Conservation (phyloP, 2,888 invertebrate species). For the Nipponacmea schrenckii region DNA sequence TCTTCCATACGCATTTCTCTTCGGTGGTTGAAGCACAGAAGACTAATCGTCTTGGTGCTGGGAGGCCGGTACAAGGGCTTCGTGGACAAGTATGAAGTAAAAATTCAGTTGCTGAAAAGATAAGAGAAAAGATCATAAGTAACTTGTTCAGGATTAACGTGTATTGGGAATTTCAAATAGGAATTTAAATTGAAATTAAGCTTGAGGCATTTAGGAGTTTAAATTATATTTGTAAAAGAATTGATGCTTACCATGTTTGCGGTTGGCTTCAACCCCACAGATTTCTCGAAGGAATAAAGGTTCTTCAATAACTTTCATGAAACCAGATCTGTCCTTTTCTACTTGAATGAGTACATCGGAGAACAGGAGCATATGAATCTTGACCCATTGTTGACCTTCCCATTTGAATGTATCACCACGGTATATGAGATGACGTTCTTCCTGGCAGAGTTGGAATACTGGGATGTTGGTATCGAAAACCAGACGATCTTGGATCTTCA, state of each 20-base stretch:
- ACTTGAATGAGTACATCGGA: conserved; percentile 59
- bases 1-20: conserved; percentile 62
- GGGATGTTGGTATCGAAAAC: conserved; percentile 56
- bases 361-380: conserved; percentile 55
- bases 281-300: conserved; percentile 53
- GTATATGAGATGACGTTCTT: conserved; percentile 61
- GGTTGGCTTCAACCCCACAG: conserved; percentile 47
- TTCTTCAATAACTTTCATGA: conserved; percentile 49
- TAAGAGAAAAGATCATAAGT: conserved; percentile 15
- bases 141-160: neutral
- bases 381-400: conserved; percentile 52
- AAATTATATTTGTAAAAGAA: no score
- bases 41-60: conserved; percentile 28
- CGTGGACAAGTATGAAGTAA: conserved; percentile 40
- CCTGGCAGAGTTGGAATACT: conserved; percentile 59
- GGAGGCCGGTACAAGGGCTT: conserved; percentile 24
- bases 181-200: neutral
- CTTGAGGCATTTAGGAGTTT: no score
- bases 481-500: conserved; percentile 58
- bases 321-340: conserved; percentile 45
- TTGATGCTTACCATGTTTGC: conserved; percentile 47
- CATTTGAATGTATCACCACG: conserved; percentile 56
- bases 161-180: neutral
- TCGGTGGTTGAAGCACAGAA: conserved; percentile 57
- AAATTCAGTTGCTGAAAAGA: conserved; percentile 50